phyloP scores from a whole-genome alignment of 2,888 invertebrate species.

The Cheilosia urbana region DNA sequence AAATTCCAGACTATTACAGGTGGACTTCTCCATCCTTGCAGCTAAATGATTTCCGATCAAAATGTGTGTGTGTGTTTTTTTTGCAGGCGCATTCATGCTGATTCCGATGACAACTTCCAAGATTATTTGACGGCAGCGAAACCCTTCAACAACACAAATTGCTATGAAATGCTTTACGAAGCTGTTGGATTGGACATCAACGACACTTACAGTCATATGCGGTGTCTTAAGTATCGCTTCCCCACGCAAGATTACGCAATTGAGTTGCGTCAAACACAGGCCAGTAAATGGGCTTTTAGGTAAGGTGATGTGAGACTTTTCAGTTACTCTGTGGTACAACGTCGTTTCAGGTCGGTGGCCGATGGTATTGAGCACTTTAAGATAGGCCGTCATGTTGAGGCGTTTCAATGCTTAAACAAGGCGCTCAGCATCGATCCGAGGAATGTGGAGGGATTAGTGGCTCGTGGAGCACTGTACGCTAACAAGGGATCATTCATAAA shows the following conservation, averaged over 20 bases:
- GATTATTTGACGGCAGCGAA: conserved; percentile 92
- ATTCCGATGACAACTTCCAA: conserved; percentile 28
- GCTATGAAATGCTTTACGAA: conserved; percentile 92
- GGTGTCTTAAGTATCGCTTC: conserved; percentile 88
- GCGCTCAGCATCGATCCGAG: conserved; percentile 95
- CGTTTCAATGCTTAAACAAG: conserved; percentile 96
- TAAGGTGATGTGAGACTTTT: conserved; percentile 74
- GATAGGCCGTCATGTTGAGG: conserved; percentile 95
- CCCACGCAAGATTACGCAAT: conserved; percentile 92
- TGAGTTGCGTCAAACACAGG: conserved; percentile 94
- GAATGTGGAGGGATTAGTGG: conserved; percentile 96
- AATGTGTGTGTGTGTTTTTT: neutral
- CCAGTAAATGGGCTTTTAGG: conserved; percentile 96
- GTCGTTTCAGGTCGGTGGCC: conserved; percentile 88
- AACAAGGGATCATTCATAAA: conserved; percentile 97
- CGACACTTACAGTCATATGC: conserved; percentile 81
- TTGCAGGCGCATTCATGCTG: conserved; percentile 44
- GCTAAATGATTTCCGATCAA: neutral
- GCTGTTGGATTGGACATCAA: conserved; percentile 85
- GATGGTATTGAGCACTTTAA: conserved; percentile 98
- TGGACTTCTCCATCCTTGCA: conserved; percentile 84
- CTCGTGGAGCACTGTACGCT: conserved; percentile 95
- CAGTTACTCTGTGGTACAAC: conserved; percentile 57
- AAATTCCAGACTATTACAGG: conserved; percentile 93
- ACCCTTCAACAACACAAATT: conserved; percentile 95